phyloP scores from a whole-genome alignment of 2,888 invertebrate genomes.

The Diachrysia chrysitis region DNA sequence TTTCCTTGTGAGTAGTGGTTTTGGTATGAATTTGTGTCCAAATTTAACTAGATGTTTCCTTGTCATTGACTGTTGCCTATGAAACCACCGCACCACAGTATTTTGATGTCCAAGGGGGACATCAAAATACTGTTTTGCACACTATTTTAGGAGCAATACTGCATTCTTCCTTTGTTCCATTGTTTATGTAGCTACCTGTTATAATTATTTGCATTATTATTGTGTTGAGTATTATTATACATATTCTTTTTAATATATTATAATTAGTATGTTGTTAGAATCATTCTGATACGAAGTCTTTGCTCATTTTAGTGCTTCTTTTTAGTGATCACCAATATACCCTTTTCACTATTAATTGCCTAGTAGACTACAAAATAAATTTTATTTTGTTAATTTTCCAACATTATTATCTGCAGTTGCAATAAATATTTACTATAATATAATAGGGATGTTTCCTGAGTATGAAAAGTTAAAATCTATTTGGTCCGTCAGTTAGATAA shows the following conservation, averaged over 20 bases:
- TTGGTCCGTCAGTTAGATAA: no score
- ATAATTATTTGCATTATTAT: constrained; percentile 64
- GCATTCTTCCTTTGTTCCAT: constrained; percentile 78
- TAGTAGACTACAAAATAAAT: background rate
- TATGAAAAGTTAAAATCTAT: no score
- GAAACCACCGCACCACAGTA: constrained; percentile 70
- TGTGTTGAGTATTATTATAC: constrained; percentile 44
- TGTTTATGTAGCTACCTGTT: constrained; percentile 67
- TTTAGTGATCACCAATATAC: background rate
- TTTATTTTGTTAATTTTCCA: background rate
- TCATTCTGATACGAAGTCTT: background rate
- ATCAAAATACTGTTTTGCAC: constrained; percentile 76
- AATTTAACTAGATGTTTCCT: constrained; percentile 48
- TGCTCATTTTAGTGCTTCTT: background rate
- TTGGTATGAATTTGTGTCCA: constrained; percentile 23
- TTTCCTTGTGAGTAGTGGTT: constrained; percentile 28
- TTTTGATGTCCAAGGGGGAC: constrained; percentile 68
- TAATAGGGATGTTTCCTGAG: no score
- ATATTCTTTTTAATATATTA: constrained; percentile 50
- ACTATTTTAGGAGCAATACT: constrained; percentile 65
- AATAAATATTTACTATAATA: constrained; percentile 22
- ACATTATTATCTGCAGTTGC: constrained; percentile 21
- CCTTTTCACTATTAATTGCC: background rate
- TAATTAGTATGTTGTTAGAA: constrained; percentile 7
- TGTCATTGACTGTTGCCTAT: constrained; percentile 75